Percentiles rank a stretch among this genome's conserved stretches.
These are phyloP conservation scores for Ceriagrion tenellum DNA, from an alignment of 2,888 invertebrate species.

Conservation along the genomic window DNA sequence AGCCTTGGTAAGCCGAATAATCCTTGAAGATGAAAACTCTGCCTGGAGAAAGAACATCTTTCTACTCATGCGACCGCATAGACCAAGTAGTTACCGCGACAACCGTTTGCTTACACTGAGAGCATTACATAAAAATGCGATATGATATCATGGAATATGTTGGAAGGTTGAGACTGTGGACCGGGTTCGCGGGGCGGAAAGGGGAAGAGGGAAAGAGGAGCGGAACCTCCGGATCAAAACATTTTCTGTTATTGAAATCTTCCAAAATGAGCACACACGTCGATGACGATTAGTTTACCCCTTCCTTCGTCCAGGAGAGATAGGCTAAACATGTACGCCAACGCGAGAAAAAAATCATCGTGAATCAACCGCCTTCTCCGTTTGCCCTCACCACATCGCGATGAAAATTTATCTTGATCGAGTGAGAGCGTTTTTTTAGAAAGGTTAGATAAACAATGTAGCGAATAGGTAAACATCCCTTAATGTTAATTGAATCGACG, in stretches of 20 bases:
- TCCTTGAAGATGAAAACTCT: too few species aligned
- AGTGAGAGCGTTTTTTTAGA: not conserved
- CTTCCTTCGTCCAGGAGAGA: not conserved
- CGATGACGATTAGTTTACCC: not conserved
- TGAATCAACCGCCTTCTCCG: not conserved
- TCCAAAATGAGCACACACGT: not conserved
- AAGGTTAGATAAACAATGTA: not conserved
- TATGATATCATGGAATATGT: not conserved
- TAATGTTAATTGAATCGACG: constrained; percentile 8
- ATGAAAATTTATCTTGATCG: constrained; percentile 12
- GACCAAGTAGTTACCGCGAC: too few species aligned
- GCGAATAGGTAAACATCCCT: not conserved
- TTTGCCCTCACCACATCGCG: not conserved
- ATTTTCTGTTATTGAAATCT: not conserved
- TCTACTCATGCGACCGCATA: too few species aligned
- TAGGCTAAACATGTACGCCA: too few species aligned
- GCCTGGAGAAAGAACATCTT: too few species aligned
- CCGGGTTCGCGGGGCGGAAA: not conserved
- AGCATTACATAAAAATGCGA: too few species aligned
- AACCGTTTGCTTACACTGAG: too few species aligned
- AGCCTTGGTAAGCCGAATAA: too few species aligned
- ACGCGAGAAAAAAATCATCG: not conserved
- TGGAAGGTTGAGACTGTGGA: not conserved
- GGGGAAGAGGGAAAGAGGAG: not conserved
- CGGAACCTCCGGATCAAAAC: not conserved